These are phyloP conservation scores for Anhinga rufa DNA, from an alignment of 2,113 vertebrate species.

Conservation along the genomic window DNA sequence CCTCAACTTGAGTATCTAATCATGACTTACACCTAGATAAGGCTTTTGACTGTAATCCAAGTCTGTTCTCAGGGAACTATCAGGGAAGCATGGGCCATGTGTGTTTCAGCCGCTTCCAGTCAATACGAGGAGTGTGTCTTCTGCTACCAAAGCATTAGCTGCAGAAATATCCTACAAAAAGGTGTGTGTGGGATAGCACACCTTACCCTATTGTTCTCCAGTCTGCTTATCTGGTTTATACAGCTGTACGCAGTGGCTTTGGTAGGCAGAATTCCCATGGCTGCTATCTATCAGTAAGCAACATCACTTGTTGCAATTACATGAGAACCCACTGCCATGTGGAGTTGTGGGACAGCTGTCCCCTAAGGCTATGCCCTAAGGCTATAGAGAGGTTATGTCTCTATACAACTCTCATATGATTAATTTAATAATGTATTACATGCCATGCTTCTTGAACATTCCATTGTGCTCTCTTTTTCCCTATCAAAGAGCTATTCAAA, in stretches of 20 bases:
- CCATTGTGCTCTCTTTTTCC: conserved; percentile 44
- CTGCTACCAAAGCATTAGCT: background rate
- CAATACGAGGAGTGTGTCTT: background rate
- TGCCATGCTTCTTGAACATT: conserved; percentile 36
- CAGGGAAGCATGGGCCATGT: background rate
- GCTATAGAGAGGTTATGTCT: background rate
- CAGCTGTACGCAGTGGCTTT: background rate
- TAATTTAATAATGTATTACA: conserved; percentile 44
- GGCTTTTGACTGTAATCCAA: background rate
- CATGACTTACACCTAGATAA: background rate
- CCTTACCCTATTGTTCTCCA: background rate
- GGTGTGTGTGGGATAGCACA: background rate
- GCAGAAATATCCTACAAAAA: background rate
- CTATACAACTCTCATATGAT: background rate
- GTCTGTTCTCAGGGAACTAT: background rate
- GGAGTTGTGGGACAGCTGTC: background rate
- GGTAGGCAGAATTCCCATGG: background rate
- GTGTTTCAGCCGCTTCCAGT: background rate
- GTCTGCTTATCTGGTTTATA: background rate
- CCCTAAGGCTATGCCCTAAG: background rate
- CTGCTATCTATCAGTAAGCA: background rate
- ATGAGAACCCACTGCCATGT: background rate
- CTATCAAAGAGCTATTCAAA: conserved; percentile 64
- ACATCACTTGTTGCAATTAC: background rate
- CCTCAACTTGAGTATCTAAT: background rate